phyloP scores from a whole-genome alignment of 2,888 invertebrate species.

The Leucoptera coffeella region DNA sequence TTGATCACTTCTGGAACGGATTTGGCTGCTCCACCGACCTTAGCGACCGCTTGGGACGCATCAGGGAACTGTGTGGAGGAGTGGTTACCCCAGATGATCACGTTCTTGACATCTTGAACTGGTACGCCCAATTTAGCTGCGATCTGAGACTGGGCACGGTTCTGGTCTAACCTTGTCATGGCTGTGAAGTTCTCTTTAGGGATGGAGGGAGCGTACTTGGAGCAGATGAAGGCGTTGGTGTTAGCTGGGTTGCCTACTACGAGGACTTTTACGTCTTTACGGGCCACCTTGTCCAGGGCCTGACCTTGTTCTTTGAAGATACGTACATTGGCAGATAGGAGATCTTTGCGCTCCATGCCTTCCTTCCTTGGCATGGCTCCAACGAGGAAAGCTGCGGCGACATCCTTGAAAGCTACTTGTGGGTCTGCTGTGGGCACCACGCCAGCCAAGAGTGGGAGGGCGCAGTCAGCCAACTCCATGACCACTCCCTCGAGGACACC shows the following conservation, averaged over 20 bases:
- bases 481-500: slow-evolving; percentile 95
- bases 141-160: slow-evolving; percentile 88
- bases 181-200: slow-evolving; percentile 95
- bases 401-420: slow-evolving; percentile 89
- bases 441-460: slow-evolving; percentile 78
- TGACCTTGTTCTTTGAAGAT: slow-evolving; percentile 97
- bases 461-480: slow-evolving; percentile 96
- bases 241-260: slow-evolving; percentile 99
- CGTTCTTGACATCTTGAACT: slow-evolving; percentile 75
- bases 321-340: slow-evolving; percentile 94
- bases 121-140: slow-evolving; percentile 64
- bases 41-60: slow-evolving; percentile 66
- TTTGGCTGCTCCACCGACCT: slow-evolving; percentile 45
- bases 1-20: slow-evolving; percentile 66
- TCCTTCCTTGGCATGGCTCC: slow-evolving; percentile 94
- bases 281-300: slow-evolving; percentile 84
- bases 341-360: slow-evolving; percentile 98
- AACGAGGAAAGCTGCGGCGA: slow-evolving; percentile 92
- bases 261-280: slow-evolving; percentile 87
- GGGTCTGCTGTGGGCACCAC: slow-evolving; percentile 86
- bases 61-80: slow-evolving; percentile 98
- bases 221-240: slow-evolving; percentile 94
- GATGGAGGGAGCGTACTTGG: slow-evolving; percentile 92
- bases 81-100: slow-evolving; percentile 99
- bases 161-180: slow-evolving; percentile 97